phyloP scores from a whole-genome alignment of 2,888 invertebrate species.

The Craniophora ligustri region DNA sequence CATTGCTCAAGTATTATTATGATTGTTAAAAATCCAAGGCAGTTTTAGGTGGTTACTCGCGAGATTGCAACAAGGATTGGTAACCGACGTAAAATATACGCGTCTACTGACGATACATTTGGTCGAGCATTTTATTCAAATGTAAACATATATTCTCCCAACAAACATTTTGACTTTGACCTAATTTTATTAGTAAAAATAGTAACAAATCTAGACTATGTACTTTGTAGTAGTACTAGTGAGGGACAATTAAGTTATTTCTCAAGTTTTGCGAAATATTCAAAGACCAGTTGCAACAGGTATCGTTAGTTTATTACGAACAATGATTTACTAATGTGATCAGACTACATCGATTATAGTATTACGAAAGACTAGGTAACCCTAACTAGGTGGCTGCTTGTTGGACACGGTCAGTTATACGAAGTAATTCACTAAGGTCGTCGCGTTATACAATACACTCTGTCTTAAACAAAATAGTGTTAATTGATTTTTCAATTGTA shows the following conservation, averaged over 20 bases:
- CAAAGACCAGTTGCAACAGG: conserved; percentile 8
- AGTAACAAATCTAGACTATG: conserved; percentile 1
- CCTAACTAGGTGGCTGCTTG: conserved; percentile 54
- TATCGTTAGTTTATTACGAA: conserved; percentile 38
- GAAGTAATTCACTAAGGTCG: conserved; percentile 74
- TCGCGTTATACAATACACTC: conserved; percentile 63
- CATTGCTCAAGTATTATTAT: conserved; percentile 26
- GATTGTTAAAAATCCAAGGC: conserved; percentile 36
- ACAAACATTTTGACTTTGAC: conserved; percentile 26
- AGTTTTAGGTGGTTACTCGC: conserved; percentile 32
- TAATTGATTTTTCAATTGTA: conserved; percentile 32
- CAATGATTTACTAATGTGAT: conserved; percentile 69
- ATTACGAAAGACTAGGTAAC: conserved; percentile 72
- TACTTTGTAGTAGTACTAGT: not conserved
- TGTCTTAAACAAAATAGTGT: conserved; percentile 31
- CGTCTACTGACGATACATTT: conserved; percentile 19
- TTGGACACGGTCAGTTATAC: conserved; percentile 77
- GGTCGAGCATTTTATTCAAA: conserved; percentile 29
- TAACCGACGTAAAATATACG: conserved; percentile 30
- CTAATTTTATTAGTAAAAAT: conserved; percentile 18
- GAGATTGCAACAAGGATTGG: conserved; percentile 33
- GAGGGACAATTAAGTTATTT: not conserved
- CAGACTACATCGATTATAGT: conserved; percentile 69
- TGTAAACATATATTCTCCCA: conserved; percentile 30
- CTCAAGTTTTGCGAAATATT: conserved; percentile 29